Conservation (phyloP, 64 coral and sea anemone species). For the Trachythela sp. region DNA sequence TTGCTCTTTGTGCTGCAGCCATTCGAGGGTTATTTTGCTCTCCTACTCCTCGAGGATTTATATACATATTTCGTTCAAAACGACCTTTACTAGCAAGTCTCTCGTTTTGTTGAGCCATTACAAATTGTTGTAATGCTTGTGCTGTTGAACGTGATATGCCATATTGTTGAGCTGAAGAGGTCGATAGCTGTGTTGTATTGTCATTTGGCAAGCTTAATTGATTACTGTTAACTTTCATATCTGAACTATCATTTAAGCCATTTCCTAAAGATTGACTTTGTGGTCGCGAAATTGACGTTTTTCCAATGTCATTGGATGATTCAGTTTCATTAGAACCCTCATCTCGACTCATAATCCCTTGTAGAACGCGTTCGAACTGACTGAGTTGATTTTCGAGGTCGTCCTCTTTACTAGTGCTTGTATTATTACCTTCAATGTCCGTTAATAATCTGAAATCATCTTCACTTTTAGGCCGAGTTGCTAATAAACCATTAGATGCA, state of each 20-base stretch:
- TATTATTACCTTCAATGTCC: background rate
- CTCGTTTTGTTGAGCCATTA: background rate
- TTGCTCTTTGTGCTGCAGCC: background rate
- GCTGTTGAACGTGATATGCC: conserved; percentile 4
- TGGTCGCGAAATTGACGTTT: background rate
- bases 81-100: background rate
- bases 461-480: background rate
- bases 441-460: conserved; percentile 14
- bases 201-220: conserved; percentile 13
- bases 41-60: background rate
- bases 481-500: background rate
- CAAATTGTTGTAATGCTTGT: background rate
- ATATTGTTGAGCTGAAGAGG: conserved; percentile 19
- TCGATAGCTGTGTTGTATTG: background rate
- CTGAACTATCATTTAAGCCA: background rate
- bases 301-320: background rate
- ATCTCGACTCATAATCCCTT: conserved; percentile 2
- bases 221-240: background rate
- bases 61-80: background rate
- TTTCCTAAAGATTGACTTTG: conserved; percentile 6
- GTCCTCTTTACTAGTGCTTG: background rate
- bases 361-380: conserved; percentile 7
- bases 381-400: conserved; percentile 8
- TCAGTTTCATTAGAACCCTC: background rate
- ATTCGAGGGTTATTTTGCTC: background rate